These are phyloP conservation scores for Gymnoscelis rufifasciata DNA, from an alignment of 2,888 invertebrate species.

Conservation along the genomic window DNA sequence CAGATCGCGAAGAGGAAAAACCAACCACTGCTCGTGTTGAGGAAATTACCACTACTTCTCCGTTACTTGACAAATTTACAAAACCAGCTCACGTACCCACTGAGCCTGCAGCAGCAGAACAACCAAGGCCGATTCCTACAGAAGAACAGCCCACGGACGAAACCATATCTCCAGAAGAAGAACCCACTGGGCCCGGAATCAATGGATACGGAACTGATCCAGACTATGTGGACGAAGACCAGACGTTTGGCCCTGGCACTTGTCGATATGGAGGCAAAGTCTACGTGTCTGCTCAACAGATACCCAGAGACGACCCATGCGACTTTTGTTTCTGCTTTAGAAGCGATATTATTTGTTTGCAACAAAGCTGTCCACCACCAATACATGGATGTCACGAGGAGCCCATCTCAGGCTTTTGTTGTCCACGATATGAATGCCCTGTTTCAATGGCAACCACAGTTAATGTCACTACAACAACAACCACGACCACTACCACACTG, in stretches of 20 bases:
- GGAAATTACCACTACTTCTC: constrained; percentile 24
- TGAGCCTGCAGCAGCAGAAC: constrained; percentile 41
- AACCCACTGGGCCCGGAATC: constrained; percentile 56
- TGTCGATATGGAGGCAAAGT: constrained; percentile 95
- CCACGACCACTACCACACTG: constrained; percentile 90
- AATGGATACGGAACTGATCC: constrained; percentile 76
- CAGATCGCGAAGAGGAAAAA: constrained; percentile 24
- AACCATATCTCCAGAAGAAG: constrained; percentile 52
- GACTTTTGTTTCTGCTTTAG: constrained; percentile 98
- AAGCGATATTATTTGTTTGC: constrained; percentile 95
- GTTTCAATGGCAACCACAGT: constrained; percentile 91
- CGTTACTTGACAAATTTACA: constrained; percentile 37
- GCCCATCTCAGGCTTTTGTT: constrained; percentile 95
- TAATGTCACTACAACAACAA: constrained; percentile 91
- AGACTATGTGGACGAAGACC: constrained; percentile 88
- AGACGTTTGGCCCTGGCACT: constrained; percentile 91
- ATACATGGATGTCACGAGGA: constrained; percentile 95
- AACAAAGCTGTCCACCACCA: constrained; percentile 96
- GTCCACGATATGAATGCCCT: constrained; percentile 95
- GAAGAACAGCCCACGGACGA: constrained; percentile 57
- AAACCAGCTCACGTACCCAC: constrained; percentile 45
- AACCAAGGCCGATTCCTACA: constrained; percentile 32
- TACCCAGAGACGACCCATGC: constrained; percentile 95
- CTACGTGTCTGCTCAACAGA: constrained; percentile 96
- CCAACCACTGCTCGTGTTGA: constrained; percentile 21